Evolutionary conservation across 2,113 vertebrate genomes (phyloP).

Genomic region (Amphiprion percula): DNA sequence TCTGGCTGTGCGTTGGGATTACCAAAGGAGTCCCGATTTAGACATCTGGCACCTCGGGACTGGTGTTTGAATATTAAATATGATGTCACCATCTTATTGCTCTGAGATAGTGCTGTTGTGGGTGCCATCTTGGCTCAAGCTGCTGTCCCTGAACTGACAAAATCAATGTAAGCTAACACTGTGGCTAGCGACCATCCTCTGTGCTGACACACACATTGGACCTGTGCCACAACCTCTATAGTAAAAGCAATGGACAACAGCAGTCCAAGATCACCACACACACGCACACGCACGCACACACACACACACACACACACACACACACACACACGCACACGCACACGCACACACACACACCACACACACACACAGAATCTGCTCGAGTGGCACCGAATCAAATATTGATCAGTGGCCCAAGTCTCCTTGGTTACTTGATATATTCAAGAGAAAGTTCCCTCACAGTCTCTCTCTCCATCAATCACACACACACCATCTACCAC

Average conservation of each 20-base stretch:
- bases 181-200: background rate
- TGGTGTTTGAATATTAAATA: constrained; percentile 25
- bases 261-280: constrained; percentile 1
- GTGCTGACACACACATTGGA: constrained; percentile 57
- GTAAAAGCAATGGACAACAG: constrained; percentile 23
- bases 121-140: constrained; percentile 35
- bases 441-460: constrained; percentile 63
- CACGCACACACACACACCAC: constrained; percentile 26
- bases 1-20: background rate
- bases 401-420: constrained; percentile 60
- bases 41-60: background rate
- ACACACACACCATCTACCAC: background rate
- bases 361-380: constrained; percentile 20
- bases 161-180: constrained; percentile 45
- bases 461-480: background rate
- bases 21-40: background rate
- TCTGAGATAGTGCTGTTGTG: background rate
- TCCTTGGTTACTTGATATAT: constrained; percentile 71
- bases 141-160: constrained; percentile 12
- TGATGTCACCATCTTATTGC: constrained; percentile 26
- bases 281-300: constrained; percentile 8
- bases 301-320: constrained; percentile 18
- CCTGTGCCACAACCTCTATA: constrained; percentile 38
- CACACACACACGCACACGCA: constrained; percentile 8
- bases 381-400: constrained; percentile 68